These are phyloP conservation scores for Girardinichthys multiradiatus DNA, from an alignment of 2,113 vertebrate species.

Conservation along the genomic window DNA sequence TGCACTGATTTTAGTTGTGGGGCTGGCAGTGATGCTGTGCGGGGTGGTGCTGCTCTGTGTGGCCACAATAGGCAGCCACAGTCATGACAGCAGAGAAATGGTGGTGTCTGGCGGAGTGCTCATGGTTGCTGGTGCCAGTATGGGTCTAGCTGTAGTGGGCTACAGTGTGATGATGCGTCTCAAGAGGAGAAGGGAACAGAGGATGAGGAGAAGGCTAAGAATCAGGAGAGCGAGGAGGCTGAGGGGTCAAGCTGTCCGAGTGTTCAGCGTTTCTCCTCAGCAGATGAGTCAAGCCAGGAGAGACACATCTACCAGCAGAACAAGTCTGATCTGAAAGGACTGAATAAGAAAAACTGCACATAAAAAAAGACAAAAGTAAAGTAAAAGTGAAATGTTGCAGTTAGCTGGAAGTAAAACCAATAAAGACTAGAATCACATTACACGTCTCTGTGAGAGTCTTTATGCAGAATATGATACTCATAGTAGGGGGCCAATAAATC, in stretches of 20 bases:
- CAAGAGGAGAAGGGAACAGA: constrained; percentile 54
- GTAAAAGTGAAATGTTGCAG: not conserved
- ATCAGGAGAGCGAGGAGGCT: constrained; percentile 27
- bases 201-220: constrained; percentile 57
- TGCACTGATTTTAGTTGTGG: constrained; percentile 84
- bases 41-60: constrained; percentile 86
- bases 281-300: constrained; percentile 72
- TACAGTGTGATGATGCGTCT: constrained; percentile 73
- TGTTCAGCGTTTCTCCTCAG: constrained; percentile 87
- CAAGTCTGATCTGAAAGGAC: constrained; percentile 84
- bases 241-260: constrained; percentile 51
- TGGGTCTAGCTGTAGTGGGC: constrained; percentile 81
- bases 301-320: constrained; percentile 87
- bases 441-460: not conserved
- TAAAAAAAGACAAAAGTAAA: not conserved
- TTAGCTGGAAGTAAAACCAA: no score
- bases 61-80: constrained; percentile 68
- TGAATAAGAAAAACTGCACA: not conserved
- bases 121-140: constrained; percentile 75
- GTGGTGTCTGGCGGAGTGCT: constrained; percentile 84
- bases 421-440: not conserved
- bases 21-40: constrained; percentile 84
- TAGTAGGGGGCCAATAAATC: no score
- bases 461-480: not conserved
- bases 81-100: constrained; percentile 80